These are phyloP conservation scores for Leptoclinus maculatus DNA, from an alignment of 2,797 vertebrate genomes.

Conservation along the genomic window DNA sequence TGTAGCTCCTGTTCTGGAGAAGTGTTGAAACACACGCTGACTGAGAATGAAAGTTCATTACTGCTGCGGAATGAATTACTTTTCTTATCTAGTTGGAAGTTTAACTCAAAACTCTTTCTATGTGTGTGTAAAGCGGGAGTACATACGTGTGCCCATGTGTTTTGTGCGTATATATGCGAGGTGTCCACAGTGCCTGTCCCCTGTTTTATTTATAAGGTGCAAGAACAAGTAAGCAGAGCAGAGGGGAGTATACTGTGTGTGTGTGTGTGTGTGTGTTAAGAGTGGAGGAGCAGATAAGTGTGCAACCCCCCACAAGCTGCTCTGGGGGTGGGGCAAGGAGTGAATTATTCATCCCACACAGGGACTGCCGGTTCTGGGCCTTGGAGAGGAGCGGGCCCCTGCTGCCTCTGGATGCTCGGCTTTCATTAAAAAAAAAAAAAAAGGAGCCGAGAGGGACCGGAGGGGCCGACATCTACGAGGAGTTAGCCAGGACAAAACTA, in stretches of 20 bases:
- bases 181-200: slow-evolving; percentile 49
- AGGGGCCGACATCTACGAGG: slow-evolving; percentile 51
- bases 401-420: slow-evolving; percentile 61
- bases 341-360: slow-evolving; percentile 85
- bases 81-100: neutral
- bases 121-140: neutral
- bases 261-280: slow-evolving; percentile 40
- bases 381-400: slow-evolving; percentile 54
- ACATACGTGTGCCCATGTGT: slow-evolving; percentile 8
- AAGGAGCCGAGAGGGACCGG: slow-evolving; percentile 29
- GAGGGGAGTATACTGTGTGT: slow-evolving; percentile 35
- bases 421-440: slow-evolving; percentile 30
- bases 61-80: neutral
- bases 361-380: slow-evolving; percentile 68
- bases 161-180: slow-evolving; percentile 38
- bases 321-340: slow-evolving; percentile 76
- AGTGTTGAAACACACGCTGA: slow-evolving; percentile 30
- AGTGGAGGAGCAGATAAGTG: slow-evolving; percentile 64
- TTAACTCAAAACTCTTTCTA: neutral
- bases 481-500: slow-evolving; percentile 52
- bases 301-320: slow-evolving; percentile 75
- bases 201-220: slow-evolving; percentile 74
- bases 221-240: slow-evolving; percentile 57
- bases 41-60: slow-evolving; percentile 9
- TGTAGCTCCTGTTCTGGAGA: slow-evolving; percentile 60